phyloP scores from a whole-genome alignment of 2,888 invertebrate genomes.

The Dolichopus griseipennis region DNA sequence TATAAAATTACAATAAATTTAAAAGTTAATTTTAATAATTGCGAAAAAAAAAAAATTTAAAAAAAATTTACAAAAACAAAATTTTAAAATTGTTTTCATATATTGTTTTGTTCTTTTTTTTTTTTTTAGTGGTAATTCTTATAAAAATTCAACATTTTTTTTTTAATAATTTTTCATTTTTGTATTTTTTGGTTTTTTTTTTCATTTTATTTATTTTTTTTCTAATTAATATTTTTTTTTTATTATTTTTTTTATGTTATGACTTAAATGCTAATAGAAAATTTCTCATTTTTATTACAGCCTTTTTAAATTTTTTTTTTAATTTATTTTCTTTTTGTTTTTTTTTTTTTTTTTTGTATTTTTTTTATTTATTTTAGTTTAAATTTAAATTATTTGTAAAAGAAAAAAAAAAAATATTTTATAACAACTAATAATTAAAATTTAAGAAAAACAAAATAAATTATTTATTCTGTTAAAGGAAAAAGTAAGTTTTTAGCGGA shows the following conservation, averaged over 20 bases:
- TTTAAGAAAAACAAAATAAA: too few relatives aligned
- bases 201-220: neutral
- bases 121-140: neutral
- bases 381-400: too few relatives aligned
- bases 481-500: too few relatives aligned
- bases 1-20: too few relatives aligned
- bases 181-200: neutral
- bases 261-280: conserved; percentile 1
- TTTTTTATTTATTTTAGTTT: neutral
- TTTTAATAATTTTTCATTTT: neutral
- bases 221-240: neutral
- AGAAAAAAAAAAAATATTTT: neutral
- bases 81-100: too few relatives aligned
- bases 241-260: neutral
- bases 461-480: too few relatives aligned
- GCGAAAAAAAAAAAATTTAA: too few relatives aligned
- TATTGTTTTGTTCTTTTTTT: too few relatives aligned
- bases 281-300: conserved; percentile 2
- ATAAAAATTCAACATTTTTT: conserved; percentile 1
- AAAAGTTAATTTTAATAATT: too few relatives aligned
- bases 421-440: neutral
- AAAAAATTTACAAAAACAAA: too few relatives aligned
- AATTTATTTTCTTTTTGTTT: neutral
- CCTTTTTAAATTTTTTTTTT: conserved; percentile 2
- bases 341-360: neutral